Evolutionary conservation across 2,113 vertebrate species (phyloP).

Genomic region (Bos javanicus): DNA sequence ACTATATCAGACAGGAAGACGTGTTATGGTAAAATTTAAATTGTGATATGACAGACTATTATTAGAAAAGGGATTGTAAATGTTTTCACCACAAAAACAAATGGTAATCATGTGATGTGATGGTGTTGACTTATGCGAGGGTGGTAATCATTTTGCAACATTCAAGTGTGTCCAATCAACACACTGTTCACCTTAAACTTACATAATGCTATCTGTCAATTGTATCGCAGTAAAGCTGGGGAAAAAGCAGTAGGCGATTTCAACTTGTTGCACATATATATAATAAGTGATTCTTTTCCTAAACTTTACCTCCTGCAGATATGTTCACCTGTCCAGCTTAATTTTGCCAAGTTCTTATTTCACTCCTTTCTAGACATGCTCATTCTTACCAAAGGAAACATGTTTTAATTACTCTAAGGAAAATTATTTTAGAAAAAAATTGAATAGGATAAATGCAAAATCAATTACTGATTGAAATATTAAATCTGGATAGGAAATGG

Average conservation of each 20-base stretch:
- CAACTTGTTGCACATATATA: background rate
- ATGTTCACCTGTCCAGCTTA: background rate
- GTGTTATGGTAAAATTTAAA: background rate
- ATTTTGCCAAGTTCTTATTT: conserved; percentile 6
- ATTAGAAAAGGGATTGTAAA: background rate
- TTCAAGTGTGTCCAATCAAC: background rate
- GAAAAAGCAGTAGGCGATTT: background rate
- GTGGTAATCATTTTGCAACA: background rate
- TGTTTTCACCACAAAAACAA: background rate
- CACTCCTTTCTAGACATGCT: background rate
- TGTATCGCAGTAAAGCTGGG: background rate
- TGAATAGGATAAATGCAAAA: background rate
- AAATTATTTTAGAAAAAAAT: conserved; percentile 19
- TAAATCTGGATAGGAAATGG: background rate
- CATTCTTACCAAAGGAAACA: background rate
- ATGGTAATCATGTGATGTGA: background rate
- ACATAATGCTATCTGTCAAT: background rate
- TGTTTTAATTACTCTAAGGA: background rate
- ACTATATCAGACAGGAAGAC: background rate
- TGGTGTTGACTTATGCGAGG: background rate
- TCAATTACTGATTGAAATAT: background rate
- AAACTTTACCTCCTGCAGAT: background rate
- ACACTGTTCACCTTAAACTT: background rate
- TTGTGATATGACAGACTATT: background rate
- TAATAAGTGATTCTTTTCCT: background rate